Base-by-base conservation (phyloP, 2,888 invertebrate genomes). In the Melanotus villosus region DNA sequence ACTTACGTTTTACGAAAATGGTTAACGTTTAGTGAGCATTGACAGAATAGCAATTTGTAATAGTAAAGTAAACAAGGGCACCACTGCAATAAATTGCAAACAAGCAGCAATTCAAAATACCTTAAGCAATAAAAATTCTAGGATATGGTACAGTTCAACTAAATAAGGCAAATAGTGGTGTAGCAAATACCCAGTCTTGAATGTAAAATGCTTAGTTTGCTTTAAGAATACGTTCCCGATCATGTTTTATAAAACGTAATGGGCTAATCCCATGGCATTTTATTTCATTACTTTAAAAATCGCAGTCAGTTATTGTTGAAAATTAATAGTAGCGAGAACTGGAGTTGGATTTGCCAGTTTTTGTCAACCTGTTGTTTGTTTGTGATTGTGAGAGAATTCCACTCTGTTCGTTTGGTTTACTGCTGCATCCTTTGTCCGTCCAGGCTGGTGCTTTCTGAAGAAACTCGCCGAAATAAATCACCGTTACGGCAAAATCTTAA, bases 121-220 rank as follows among this genome's bases (percentile, higher is more conserved):
- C 62, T 32, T 54, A 21, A 9, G 45, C 56, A 63, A 47, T 59
- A 72, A 66, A 66, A 68, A 68, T 71, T 64, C 64, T 57, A 68
- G 68, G 47, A 64, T 68, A 59, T 67, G 60, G 68, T 58, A 43
- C 62, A 65, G 50, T 60, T 45, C 54, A 19, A 19, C 68, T 72
- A 72, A 72, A 72, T 71, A 68, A 65, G 71, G 69, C 65, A 59
- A 71, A 71, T 71, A 66, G 68, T 66, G 60, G 16, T 58, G 56
- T 38, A 62, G 65, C 36, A 26, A 45, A 26, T 19, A 26, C 43
- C 50, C 50, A 38, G 67, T 56, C 45, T 34, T 65, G 71, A 58
- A 71, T 68, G 67, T 36, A 58, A 58, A 65, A 58, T 47, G 65
- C 30, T 32, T 19, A 47, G 34, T 65, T 58, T 36, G 14, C 52